Evolutionary conservation across 2,113 vertebrate genomes (phyloP), one percentile per base, ranked within the genome.

Genomic region (Speoplatyrhinus poulsoni): DNA sequence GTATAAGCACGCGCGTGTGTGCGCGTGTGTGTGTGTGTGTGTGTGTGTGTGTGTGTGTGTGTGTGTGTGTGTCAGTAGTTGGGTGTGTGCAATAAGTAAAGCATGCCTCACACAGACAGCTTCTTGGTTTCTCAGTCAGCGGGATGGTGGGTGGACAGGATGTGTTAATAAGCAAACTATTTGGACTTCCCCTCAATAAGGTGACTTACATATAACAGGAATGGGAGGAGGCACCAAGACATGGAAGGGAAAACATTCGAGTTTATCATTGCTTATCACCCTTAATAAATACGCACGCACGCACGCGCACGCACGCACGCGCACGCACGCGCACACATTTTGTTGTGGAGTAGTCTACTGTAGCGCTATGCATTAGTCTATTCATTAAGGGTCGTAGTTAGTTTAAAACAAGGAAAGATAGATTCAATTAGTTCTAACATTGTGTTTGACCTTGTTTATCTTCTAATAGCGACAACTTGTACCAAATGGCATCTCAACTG

Each of bases 401-500:
- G 26, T 26, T 26, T 26, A 26, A 26, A 26, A 26, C 26, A 26
- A 26, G 26, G 26, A 26, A 26, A 26, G 26, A 2, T 26, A 26
- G 26, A 26, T 26, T 26, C 1, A 26, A 26, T 26, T 2, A 26
- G 26, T 26, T 26, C 26, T 26, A 26, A 26, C 26, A 26, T 26
- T 26, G 26, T 26, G 36, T 41, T 41, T 41, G 36, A 41, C 36
- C 75, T 10, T 81, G 59, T 73, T 50, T 81, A 50, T 6, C 53
- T 53, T 70, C 36, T 41, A 41, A 5, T 41, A 91, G 90, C 78
- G 90, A 91, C 69, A 90, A 88, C 77, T 64, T 91, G 60, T 90
- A 88, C 79, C 88, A 90, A 86, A 91, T 89, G 90, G 81, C 90
- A 12, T 91, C 89, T 65, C 90, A 91, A 83, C 84, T 91, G 81